Percentiles rank a stretch among this genome's conserved stretches.
Conservation (phyloP, 1,140 invertebrate species). For the Ericerus pela region DNA sequence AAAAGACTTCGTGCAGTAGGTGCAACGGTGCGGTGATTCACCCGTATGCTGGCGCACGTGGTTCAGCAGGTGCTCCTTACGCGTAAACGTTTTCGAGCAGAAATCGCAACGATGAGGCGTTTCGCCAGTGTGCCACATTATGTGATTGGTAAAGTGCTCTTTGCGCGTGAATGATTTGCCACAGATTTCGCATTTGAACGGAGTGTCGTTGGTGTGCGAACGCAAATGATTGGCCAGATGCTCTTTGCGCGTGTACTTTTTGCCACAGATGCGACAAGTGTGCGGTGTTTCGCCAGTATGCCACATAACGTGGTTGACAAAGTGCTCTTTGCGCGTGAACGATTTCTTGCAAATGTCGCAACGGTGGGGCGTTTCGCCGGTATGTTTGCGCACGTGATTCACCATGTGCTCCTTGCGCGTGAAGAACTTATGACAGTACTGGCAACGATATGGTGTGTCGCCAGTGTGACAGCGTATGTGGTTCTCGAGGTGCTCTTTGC, state of each 20-base stretch:
- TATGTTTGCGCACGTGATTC: conserved; percentile 51
- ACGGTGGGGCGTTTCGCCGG: conserved; percentile 54
- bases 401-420: conserved; percentile 51
- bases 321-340: conserved; percentile 48
- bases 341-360: conserved; percentile 55
- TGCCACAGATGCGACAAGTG: conserved; percentile 42
- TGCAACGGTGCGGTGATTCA: conserved; percentile 18
- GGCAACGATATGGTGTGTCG: conserved; percentile 44
- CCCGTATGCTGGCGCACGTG: conserved; percentile 60
- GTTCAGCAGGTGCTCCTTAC: conserved; percentile 63
- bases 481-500: conserved; percentile 61
- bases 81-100: conserved; percentile 64
- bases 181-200: conserved; percentile 65
- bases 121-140: conserved; percentile 34
- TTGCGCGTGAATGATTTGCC: conserved; percentile 30
- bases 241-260: conserved; percentile 62
- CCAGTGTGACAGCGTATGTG: conserved; percentile 64
- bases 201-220: conserved; percentile 45
- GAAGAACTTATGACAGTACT: conserved; percentile 52
- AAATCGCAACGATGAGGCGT: conserved; percentile 68
- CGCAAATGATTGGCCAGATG: conserved; percentile 60
- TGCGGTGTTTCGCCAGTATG: conserved; percentile 34
- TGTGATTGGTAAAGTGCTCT: conserved; percentile 28
- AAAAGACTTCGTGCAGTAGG: conserved; percentile 64
- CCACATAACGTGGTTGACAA: conserved; percentile 47